phyloP scores from a whole-genome alignment of 30 jellyfish, hydroid and myxozoan genomes.

The Turritopsis dohrnii region DNA sequence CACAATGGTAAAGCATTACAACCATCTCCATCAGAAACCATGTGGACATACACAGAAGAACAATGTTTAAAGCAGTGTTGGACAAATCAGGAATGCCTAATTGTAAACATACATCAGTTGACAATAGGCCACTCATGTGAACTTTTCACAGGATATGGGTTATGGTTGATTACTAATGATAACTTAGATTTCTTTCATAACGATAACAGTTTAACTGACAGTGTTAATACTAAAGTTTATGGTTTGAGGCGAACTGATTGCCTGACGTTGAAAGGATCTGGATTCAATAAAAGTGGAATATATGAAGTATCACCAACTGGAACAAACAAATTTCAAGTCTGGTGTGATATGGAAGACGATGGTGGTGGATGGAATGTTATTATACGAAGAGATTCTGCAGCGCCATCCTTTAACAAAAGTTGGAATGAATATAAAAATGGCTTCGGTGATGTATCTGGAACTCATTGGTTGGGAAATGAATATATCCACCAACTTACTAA shows the following conservation, averaged over 20 bases:
- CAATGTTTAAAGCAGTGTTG: neutral
- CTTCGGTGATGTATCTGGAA: neutral
- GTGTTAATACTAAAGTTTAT: neutral
- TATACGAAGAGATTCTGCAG: neutral
- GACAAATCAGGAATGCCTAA: neutral
- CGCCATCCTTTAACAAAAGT: neutral
- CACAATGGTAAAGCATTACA: neutral
- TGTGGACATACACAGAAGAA: neutral
- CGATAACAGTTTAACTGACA: neutral
- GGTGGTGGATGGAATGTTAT: neutral
- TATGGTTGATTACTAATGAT: too few species aligned
- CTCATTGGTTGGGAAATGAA: neutral
- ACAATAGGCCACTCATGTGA: neutral
- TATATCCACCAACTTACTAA: neutral
- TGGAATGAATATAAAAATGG: neutral
- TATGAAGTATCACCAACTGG: neutral
- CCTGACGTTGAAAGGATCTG: neutral
- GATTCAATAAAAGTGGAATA: neutral
- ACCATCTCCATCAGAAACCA: neutral
- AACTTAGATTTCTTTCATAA: too few species aligned
- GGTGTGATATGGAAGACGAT: neutral
- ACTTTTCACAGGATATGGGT: neutral
- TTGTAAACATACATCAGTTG: neutral
- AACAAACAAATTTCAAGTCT: neutral
- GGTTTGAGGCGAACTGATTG: neutral